Conservation (phyloP, 1,140 invertebrate species). For the Dreissena rostriformis region DNA sequence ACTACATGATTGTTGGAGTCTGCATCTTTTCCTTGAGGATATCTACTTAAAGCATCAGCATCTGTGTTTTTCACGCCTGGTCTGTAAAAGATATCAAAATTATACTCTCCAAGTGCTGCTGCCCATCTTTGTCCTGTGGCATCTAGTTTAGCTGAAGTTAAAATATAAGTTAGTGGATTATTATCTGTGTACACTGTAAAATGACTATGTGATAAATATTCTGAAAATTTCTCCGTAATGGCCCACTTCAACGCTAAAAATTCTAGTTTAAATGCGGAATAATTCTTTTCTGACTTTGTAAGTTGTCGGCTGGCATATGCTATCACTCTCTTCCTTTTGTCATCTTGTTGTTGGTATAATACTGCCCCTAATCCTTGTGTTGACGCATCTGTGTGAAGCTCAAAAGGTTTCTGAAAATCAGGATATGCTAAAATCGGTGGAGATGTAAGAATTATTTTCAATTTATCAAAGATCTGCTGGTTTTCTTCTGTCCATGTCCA, state of each 20-base stretch:
- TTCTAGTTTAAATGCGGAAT: slow-evolving; percentile 7
- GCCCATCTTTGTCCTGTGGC: slow-evolving; percentile 22
- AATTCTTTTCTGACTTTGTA: background rate
- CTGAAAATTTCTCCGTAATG: slow-evolving; percentile 31
- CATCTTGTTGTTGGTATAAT: slow-evolving; percentile 64
- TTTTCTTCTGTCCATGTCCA: slow-evolving; percentile 10
- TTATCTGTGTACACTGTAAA: slow-evolving; percentile 19
- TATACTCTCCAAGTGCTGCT: background rate
- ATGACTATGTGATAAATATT: slow-evolving; percentile 7
- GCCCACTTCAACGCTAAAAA: slow-evolving; percentile 21
- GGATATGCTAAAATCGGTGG: slow-evolving; percentile 60
- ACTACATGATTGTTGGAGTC: no score
- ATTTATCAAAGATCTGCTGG: slow-evolving; percentile 48
- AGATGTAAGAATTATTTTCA: slow-evolving; percentile 49
- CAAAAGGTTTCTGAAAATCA: slow-evolving; percentile 54
- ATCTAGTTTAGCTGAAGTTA: slow-evolving; percentile 25
- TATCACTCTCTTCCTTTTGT: slow-evolving; percentile 52
- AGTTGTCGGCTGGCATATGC: slow-evolving; percentile 49
- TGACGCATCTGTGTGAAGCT: slow-evolving; percentile 61
- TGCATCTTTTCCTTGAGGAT: slow-evolving; percentile 1
- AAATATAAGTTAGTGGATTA: slow-evolving; percentile 10
- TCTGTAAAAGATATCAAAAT: slow-evolving; percentile 19
- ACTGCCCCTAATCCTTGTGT: slow-evolving; percentile 62
- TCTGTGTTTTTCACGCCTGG: slow-evolving; percentile 21
- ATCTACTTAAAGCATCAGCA: slow-evolving; percentile 17